Percentiles rank a stretch among this genome's conserved stretches.
These are phyloP conservation scores for Biston stratarius DNA, from an alignment of 2,888 invertebrate species.

Conservation along the genomic window DNA sequence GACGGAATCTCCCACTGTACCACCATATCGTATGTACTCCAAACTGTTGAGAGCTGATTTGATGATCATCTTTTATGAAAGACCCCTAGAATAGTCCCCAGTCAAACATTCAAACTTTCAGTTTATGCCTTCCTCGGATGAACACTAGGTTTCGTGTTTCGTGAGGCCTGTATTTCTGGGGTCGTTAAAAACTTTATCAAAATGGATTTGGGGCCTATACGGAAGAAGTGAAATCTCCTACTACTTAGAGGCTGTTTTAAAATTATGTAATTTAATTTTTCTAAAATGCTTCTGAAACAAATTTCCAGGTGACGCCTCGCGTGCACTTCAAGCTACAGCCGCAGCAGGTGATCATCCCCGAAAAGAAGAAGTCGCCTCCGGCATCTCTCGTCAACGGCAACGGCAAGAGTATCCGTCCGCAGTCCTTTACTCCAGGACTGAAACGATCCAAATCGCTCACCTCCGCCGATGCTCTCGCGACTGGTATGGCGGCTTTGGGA, in stretches of 20 bases:
- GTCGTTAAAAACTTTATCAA: too few relatives aligned
- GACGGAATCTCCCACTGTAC: not conserved
- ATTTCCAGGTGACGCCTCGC: slow-evolving; percentile 80
- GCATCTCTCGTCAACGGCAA: slow-evolving; percentile 77
- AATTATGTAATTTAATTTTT: not conserved
- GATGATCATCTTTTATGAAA: not conserved
- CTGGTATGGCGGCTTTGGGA: slow-evolving; percentile 89
- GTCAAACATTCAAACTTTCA: not conserved
- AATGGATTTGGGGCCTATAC: too few relatives aligned
- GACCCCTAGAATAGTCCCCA: too few relatives aligned
- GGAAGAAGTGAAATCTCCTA: too few relatives aligned
- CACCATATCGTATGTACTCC: not conserved
- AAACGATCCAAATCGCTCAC: slow-evolving; percentile 94
- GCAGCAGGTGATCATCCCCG: slow-evolving; percentile 72
- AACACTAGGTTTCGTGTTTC: too few relatives aligned
- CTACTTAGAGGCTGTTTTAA: not conserved
- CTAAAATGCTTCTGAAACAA: slow-evolving; percentile 37
- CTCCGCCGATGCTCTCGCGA: slow-evolving; percentile 90
- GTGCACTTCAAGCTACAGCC: slow-evolving; percentile 87
- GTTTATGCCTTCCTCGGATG: too few relatives aligned
- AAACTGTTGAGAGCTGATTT: not conserved
- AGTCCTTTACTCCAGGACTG: slow-evolving; percentile 82
- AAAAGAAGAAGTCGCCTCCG: slow-evolving; percentile 81
- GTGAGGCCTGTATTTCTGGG: too few relatives aligned
- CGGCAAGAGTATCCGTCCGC: slow-evolving; percentile 77